Conservation (phyloP, 2,888 invertebrate species). For the Stratiomys singularior region DNA sequence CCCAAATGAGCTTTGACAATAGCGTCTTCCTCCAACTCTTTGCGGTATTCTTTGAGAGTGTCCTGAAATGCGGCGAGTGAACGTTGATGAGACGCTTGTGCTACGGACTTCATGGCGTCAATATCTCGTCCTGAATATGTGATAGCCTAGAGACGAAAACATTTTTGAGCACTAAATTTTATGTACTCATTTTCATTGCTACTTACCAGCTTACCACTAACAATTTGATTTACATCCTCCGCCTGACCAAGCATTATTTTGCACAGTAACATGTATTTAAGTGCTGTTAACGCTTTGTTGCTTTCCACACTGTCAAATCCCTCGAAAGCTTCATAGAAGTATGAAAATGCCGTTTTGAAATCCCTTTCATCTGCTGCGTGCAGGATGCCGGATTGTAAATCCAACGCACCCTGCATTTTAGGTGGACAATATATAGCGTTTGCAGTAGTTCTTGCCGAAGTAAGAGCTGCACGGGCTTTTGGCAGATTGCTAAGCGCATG, state of each 20-base stretch:
- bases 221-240: conserved; percentile 94
- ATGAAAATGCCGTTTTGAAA: conserved; percentile 99
- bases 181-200: not conserved
- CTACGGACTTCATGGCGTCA: conserved; percentile 98
- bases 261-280: conserved; percentile 98
- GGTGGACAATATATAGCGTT: conserved; percentile 99
- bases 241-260: conserved; percentile 98
- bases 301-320: conserved; percentile 96
- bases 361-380: conserved; percentile 99
- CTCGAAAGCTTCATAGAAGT: conserved; percentile 99
- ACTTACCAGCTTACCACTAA: conserved; percentile 87
- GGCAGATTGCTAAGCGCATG: conserved; percentile 97
- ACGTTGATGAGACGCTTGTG: conserved; percentile 94
- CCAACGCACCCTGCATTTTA: conserved; percentile 96
- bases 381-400: conserved; percentile 96
- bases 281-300: conserved; percentile 89
- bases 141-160: conserved; percentile 72
- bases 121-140: conserved; percentile 96
- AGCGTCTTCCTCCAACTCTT: conserved; percentile 93
- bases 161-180: not conserved
- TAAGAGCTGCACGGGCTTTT: conserved; percentile 94
- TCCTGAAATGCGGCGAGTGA: conserved; percentile 97
- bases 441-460: conserved; percentile 98
- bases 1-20: conserved; percentile 97
- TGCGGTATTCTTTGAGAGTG: conserved; percentile 85